Percentiles rank a stretch among this genome's conserved stretches.
Evolutionary conservation across 92 coral and sea anemone genomes (phyloP).

Genomic region (Blastomussa wellsi): DNA sequence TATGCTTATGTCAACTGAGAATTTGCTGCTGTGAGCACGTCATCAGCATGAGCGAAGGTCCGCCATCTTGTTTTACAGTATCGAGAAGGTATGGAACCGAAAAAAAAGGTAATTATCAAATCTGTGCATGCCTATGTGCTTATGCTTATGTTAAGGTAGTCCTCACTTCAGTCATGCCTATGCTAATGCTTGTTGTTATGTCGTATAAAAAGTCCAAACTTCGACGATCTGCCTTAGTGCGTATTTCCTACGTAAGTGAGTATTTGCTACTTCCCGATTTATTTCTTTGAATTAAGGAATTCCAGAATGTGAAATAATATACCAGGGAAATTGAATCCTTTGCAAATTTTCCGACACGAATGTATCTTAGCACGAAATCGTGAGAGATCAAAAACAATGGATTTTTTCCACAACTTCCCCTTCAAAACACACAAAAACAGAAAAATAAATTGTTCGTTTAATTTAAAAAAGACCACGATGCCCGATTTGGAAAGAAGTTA

Average conservation of each 20-base stretch:
- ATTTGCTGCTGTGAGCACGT: not conserved
- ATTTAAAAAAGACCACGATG: not conserved
- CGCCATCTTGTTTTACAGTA: not conserved
- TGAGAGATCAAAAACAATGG: not conserved
- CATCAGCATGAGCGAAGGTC: not conserved
- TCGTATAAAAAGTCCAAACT: not conserved
- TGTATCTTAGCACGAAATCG: not conserved
- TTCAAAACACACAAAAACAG: constrained; percentile 4
- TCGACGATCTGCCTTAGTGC: constrained; percentile 1
- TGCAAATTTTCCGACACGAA: not conserved
- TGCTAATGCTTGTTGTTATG: not conserved
- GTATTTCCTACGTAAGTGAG: not conserved
- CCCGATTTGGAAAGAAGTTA: not conserved
- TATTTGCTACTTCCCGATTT: not conserved
- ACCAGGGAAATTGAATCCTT: not conserved
- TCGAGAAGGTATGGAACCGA: not conserved
- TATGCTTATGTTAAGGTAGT: too few relatives aligned
- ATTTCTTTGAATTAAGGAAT: not conserved
- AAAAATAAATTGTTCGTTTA: not conserved
- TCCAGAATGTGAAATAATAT: not conserved
- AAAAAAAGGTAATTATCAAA: not conserved
- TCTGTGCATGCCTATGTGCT: not conserved
- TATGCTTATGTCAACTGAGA: not conserved
- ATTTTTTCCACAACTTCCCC: not conserved
- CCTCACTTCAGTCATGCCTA: not conserved